Evolutionary conservation across 2,797 vertebrate genomes (phyloP).

Genomic region (Trachurus trachurus): DNA sequence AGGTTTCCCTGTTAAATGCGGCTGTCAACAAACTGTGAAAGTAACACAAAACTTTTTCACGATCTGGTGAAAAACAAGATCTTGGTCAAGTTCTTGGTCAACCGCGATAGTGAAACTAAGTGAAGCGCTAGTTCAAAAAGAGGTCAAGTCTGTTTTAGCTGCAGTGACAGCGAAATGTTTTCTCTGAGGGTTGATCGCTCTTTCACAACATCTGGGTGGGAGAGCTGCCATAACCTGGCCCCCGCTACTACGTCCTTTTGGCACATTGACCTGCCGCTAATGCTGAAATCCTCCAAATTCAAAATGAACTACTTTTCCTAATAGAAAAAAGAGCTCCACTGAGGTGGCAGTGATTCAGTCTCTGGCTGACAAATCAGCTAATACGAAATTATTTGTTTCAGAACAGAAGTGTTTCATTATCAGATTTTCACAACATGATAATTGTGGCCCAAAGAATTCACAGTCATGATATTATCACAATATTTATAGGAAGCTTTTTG

Average conservation of each 20-base stretch:
- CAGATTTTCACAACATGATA: not conserved
- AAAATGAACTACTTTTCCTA: not conserved
- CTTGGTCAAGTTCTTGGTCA: not conserved
- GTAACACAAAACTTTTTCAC: not conserved
- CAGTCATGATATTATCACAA: not conserved
- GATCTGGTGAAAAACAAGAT: not conserved
- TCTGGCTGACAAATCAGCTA: not conserved
- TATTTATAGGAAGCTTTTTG: not conserved
- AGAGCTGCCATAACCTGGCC: conserved; percentile 25
- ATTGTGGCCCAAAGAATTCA: not conserved
- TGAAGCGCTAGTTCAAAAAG: conserved; percentile 39
- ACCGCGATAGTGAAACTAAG: conserved; percentile 22
- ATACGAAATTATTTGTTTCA: not conserved
- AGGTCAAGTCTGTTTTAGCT: conserved; percentile 42
- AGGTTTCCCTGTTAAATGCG: not conserved
- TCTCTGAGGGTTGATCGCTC: conserved; percentile 29
- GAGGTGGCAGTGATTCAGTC: not conserved
- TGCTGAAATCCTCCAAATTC: conserved; percentile 9
- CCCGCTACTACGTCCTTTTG: conserved; percentile 15
- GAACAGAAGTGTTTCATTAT: not conserved
- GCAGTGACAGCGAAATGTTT: conserved; percentile 30
- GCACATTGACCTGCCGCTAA: not conserved
- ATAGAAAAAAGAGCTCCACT: not conserved
- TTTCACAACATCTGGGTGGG: conserved; percentile 48
- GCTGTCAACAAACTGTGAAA: conserved; percentile 13